Conservation (phyloP, 1,140 invertebrate species). For the Alviniconcha marisindica region DNA sequence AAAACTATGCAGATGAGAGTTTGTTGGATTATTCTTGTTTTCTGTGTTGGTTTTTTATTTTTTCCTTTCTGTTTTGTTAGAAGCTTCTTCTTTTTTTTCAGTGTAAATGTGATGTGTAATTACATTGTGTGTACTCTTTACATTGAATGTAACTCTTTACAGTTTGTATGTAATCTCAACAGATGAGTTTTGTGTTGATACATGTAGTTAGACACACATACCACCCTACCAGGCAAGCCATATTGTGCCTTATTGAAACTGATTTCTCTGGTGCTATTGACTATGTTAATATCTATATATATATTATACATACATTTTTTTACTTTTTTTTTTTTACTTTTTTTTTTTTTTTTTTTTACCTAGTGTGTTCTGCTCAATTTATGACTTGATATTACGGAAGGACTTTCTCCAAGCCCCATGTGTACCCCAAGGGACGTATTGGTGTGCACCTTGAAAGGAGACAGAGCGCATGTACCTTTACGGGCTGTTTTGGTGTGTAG, state of each 20-base stretch:
- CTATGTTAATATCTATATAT: too few species aligned
- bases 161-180: constrained; percentile 7
- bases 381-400: not conserved
- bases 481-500: too few species aligned
- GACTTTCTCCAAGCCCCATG: too few species aligned
- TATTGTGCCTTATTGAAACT: constrained; percentile 32
- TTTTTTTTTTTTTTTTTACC: not conserved
- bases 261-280: constrained; percentile 37
- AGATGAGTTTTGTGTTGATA: constrained; percentile 30
- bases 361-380: constrained; percentile 39
- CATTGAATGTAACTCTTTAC: constrained; percentile 16
- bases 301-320: too few species aligned
- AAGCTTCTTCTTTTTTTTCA: constrained; percentile 5
- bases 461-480: too few species aligned
- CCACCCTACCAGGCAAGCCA: constrained; percentile 32
- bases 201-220: not conserved
- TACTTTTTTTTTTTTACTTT: not conserved
- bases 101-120: constrained; percentile 32
- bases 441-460: too few species aligned
- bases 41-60: too few species aligned
- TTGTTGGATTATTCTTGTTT: too few species aligned
- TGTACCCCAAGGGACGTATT: too few species aligned
- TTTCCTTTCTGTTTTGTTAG: not conserved
- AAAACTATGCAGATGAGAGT: too few species aligned
- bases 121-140: constrained; percentile 11